phyloP scores from a whole-genome alignment of 2,797 vertebrate genomes.

The Bothrops alternatus region DNA sequence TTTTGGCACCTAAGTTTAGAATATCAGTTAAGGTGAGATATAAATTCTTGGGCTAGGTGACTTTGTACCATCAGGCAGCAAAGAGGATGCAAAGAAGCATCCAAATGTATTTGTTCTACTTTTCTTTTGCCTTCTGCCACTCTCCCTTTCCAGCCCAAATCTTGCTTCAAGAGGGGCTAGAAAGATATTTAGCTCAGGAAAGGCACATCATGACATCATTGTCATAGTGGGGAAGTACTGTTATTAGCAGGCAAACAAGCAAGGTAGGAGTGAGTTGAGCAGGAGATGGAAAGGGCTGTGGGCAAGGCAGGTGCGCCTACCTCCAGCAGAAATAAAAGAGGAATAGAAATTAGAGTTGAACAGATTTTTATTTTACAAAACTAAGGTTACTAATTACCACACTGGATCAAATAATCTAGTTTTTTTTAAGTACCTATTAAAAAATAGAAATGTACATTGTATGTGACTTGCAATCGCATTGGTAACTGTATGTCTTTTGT shows the following conservation, averaged over 20 bases:
- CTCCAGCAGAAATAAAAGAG: background rate
- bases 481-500: background rate
- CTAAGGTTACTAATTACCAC: background rate
- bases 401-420: background rate
- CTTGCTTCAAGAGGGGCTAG: background rate
- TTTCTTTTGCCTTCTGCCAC: background rate
- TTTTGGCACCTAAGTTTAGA: slow-evolving; percentile 17
- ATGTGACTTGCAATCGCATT: background rate
- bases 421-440: background rate
- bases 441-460: background rate
- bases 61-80: background rate
- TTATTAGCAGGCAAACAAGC: background rate
- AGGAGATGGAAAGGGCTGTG: background rate
- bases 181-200: background rate
- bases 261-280: background rate
- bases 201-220: background rate
- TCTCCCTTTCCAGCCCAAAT: background rate
- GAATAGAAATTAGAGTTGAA: background rate
- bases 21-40: background rate
- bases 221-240: background rate
- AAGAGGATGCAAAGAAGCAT: background rate
- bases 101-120: background rate
- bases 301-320: background rate
- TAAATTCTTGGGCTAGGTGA: background rate
- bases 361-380: background rate